Base-by-base conservation (phyloP, 2,797 vertebrate genomes). In the Epinephelus awoara region DNA sequence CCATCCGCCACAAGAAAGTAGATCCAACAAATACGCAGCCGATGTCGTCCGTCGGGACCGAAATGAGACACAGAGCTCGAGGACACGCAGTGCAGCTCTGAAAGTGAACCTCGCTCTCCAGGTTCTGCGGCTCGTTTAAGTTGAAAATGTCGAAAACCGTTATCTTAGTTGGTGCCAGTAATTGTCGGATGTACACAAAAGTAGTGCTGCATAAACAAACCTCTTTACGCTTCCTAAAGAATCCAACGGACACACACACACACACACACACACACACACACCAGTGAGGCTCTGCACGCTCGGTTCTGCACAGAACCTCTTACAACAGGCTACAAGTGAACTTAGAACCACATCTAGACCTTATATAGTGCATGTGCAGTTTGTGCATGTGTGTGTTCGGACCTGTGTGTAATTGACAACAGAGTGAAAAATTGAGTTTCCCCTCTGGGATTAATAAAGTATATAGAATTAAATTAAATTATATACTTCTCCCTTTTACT, bases 171-270 rank as follows among this genome's bases (percentile, higher is more conserved):
- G 66, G 65, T 64, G 52, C 5, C 40, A 50, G 73, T 73, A 52
- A 67, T 61, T 75, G 83, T 94, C 94, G 93, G 94, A 94, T 88
- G 94, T 83, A 91, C 67, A 94, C 91, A 84, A 89, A 94, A 94
- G 93, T 94, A 94, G 93, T 91, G 86, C 93, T 91, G 90, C 93
- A 91, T 91, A 93, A 94, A 94, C 93, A 94, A 93, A 94, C 90
- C 89, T 90, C 82, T 90, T 89, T 75, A 88, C 85, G 83, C 83
- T 88, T 82, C 91, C 82, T 80, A 84, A 79, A 86, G 87, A 84
- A 82, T 80, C 79, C 85, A 79, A 68, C 54, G 65, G 70, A 25
- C 34, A 38, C 25, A 25, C 25, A 25, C 23, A 23, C 23, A 23
- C 23, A 23, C 23, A 23, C 23, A 23, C 23, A 23, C 23, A 23